These are phyloP conservation scores for Limanda limanda DNA, from an alignment of 2,113 vertebrate genomes.

Conservation along the genomic window DNA sequence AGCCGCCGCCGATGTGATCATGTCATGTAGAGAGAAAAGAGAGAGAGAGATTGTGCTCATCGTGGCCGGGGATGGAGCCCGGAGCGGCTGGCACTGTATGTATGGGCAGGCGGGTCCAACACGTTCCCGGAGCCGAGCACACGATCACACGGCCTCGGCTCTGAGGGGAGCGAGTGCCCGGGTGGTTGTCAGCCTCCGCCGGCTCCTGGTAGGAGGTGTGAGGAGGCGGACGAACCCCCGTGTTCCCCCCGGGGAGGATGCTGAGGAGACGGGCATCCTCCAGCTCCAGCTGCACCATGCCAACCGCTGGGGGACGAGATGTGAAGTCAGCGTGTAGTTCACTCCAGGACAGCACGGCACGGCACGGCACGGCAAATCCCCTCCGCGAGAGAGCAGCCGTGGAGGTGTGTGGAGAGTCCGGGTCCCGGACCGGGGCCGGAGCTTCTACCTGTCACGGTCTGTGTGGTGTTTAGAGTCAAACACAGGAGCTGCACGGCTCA, in stretches of 20 bases:
- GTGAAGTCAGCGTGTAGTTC: slow-evolving; percentile 45
- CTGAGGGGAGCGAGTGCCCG: slow-evolving; percentile 39
- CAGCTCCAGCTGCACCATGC: slow-evolving; percentile 24
- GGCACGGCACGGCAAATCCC: slow-evolving; percentile 37
- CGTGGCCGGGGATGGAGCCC: slow-evolving; percentile 22
- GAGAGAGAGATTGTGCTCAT: no score
- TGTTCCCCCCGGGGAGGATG: neutral
- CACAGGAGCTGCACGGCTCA: slow-evolving; percentile 51
- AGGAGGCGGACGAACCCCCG: slow-evolving; percentile 24
- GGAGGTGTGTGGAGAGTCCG: slow-evolving; percentile 29
- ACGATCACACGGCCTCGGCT: slow-evolving; percentile 51
- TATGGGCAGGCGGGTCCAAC: slow-evolving; percentile 50
- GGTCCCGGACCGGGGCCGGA: slow-evolving; percentile 23
- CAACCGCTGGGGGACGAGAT: slow-evolving; percentile 40
- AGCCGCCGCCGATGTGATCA: slow-evolving; percentile 19
- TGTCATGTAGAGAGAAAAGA: slow-evolving; percentile 1
- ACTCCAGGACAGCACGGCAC: slow-evolving; percentile 38
- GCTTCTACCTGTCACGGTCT: slow-evolving; percentile 43
- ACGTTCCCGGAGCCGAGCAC: slow-evolving; percentile 38
- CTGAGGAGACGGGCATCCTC: slow-evolving; percentile 44
- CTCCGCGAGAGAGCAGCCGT: slow-evolving; percentile 1
- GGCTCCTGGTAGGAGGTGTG: slow-evolving; percentile 30
- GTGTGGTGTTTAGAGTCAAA: slow-evolving; percentile 54
- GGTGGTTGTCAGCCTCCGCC: slow-evolving; percentile 39
- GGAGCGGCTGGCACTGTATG: slow-evolving; percentile 12